Evolutionary conservation across 2,113 vertebrate genomes (phyloP).

Genomic region (Chaenogobius annularis): DNA sequence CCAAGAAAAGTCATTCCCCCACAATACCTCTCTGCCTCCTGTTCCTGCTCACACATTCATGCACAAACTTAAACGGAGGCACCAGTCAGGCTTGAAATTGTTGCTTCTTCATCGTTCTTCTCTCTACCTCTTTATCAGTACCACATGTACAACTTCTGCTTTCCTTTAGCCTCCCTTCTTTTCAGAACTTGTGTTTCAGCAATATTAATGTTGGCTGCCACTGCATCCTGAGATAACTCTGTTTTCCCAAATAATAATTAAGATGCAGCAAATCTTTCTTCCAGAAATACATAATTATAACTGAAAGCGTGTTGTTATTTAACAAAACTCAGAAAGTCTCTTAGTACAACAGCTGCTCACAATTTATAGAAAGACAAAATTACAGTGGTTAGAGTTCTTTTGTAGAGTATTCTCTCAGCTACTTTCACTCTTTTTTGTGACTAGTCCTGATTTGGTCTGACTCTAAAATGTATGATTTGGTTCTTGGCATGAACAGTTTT

Average conservation of each 20-base stretch:
- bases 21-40: constrained; percentile 20
- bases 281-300: neutral
- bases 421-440: neutral
- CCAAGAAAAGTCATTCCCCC: constrained; percentile 40
- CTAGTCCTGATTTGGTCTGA: neutral
- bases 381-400: no score
- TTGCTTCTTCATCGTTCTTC: constrained; percentile 25
- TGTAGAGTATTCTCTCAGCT: neutral
- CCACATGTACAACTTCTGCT: constrained; percentile 16
- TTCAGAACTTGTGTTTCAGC: constrained; percentile 7
- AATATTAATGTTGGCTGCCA: constrained; percentile 43
- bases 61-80: constrained; percentile 32
- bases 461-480: neutral
- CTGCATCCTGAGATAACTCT: constrained; percentile 39
- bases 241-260: constrained; percentile 16
- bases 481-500: neutral
- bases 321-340: neutral
- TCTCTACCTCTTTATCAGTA: constrained; percentile 15
- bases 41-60: constrained; percentile 33
- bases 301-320: no score
- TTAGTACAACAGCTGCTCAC: neutral
- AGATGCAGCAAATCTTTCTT: neutral
- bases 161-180: neutral
- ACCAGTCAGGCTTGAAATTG: constrained; percentile 48
- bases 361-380: neutral